These are phyloP conservation scores for Stenodera caucasica DNA, from an alignment of 2,888 invertebrate genomes.

Conservation along the genomic window DNA sequence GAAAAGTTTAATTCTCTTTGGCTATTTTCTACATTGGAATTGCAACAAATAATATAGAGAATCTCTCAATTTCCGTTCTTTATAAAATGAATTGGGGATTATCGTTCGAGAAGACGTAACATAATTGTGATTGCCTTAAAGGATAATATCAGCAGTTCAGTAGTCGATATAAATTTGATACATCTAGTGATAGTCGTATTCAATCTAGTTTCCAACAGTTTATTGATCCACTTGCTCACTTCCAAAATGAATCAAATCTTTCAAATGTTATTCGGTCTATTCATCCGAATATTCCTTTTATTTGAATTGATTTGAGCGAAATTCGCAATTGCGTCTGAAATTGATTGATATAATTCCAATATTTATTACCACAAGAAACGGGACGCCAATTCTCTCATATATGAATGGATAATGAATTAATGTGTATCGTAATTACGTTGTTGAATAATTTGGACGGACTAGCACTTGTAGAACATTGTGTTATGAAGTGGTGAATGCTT, in stretches of 20 bases:
- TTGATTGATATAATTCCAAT: too few relatives aligned
- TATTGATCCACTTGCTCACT: slow-evolving; percentile 4
- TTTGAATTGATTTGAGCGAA: neutral
- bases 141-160: neutral
- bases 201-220: neutral
- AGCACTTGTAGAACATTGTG: slow-evolving; percentile 17
- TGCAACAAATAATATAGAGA: too few relatives aligned
- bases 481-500: slow-evolving; percentile 19
- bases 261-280: neutral
- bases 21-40: too few relatives aligned
- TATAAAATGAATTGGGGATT: neutral
- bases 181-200: neutral
- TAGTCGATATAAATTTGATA: neutral
- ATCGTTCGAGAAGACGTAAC: neutral
- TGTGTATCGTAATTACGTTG: slow-evolving; percentile 10
- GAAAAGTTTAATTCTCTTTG: neutral
- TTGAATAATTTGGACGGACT: slow-evolving; percentile 12
- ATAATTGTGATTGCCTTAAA: neutral
- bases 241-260: neutral
- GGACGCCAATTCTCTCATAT: too few relatives aligned
- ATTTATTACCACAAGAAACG: too few relatives aligned
- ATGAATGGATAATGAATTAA: neutral
- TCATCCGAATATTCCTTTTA: slow-evolving; percentile 1
- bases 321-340: neutral
- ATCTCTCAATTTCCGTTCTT: neutral